phyloP scores from a whole-genome alignment of 1,140 invertebrate species.

The Vollenhovia emeryi region DNA sequence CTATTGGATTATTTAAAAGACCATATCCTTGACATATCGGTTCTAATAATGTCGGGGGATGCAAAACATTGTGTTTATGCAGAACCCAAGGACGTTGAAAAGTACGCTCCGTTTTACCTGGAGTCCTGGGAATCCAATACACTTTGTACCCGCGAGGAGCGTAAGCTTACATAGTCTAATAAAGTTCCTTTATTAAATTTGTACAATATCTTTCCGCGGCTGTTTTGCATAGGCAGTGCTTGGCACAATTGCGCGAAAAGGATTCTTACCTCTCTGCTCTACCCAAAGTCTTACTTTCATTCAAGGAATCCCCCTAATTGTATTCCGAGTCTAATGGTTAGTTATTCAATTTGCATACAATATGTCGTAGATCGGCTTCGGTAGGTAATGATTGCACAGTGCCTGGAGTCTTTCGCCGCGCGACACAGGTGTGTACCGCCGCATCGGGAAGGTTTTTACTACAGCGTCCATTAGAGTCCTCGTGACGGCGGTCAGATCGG shows the following conservation, averaged over 20 bases:
- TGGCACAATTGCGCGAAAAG: background rate
- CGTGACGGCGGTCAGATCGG: constrained; percentile 90
- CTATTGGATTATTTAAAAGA: background rate
- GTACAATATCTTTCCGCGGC: background rate
- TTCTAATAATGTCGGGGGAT: background rate
- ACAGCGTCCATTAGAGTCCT: constrained; percentile 90
- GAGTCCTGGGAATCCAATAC: background rate
- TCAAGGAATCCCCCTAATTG: background rate
- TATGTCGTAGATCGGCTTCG: constrained; percentile 90
- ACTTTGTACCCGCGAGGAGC: background rate
- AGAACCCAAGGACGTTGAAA: background rate
- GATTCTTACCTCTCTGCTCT: background rate
- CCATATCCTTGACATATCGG: background rate
- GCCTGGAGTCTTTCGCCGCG: constrained; percentile 91
- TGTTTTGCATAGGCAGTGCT: constrained; percentile 27
- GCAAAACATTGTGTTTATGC: background rate
- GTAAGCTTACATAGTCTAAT: constrained; percentile 17
- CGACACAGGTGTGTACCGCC: constrained; percentile 92
- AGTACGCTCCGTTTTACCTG: background rate
- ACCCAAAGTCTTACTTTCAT: background rate
- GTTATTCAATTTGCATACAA: constrained; percentile 86
- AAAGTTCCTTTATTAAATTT: constrained; percentile 39
- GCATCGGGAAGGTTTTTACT: constrained; percentile 92
- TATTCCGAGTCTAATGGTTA: background rate
- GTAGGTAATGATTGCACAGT: constrained; percentile 91